Percentiles rank a stretch among this genome's conserved stretches.
phyloP scores from a whole-genome alignment of 2,888 invertebrate species.

The Perithous albicinctus region DNA sequence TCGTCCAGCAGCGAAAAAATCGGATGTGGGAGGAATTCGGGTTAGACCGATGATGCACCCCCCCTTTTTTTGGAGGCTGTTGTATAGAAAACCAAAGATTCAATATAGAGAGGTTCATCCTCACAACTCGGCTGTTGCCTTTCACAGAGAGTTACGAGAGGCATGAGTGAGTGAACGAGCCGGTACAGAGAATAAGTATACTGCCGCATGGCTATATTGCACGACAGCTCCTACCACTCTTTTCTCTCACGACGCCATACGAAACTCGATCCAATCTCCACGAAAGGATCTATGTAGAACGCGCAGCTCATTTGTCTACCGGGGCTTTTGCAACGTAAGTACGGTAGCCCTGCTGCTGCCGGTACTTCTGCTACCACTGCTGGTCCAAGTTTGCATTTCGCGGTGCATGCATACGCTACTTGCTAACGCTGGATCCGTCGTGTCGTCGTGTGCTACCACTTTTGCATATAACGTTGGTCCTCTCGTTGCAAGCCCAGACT shows the following conservation, averaged over 20 bases:
- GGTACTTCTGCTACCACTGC: slow-evolving; percentile 1
- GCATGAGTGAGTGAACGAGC: slow-evolving; percentile 59
- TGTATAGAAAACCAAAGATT: neutral
- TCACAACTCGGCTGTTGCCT: slow-evolving; percentile 9
- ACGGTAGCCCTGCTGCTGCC: slow-evolving; percentile 55
- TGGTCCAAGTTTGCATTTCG: slow-evolving; percentile 57
- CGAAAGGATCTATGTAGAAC: slow-evolving; percentile 83
- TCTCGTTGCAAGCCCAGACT: too few species aligned
- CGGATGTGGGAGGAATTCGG: neutral
- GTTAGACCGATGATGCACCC: neutral
- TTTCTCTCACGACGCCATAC: slow-evolving; percentile 81
- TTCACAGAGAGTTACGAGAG: slow-evolving; percentile 35
- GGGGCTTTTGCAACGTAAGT: slow-evolving; percentile 75
- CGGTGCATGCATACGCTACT: slow-evolving; percentile 2
- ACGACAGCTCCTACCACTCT: slow-evolving; percentile 71
- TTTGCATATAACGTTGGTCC: slow-evolving; percentile 47
- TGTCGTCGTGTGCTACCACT: slow-evolving; percentile 67
- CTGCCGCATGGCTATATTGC: slow-evolving; percentile 56
- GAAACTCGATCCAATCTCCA: slow-evolving; percentile 84
- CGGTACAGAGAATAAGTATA: slow-evolving; percentile 54
- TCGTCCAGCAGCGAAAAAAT: neutral
- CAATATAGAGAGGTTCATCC: slow-evolving; percentile 6
- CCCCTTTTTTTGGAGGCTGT: neutral
- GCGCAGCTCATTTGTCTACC: slow-evolving; percentile 84
- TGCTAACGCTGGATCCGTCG: slow-evolving; percentile 62